Percentiles rank a stretch among this genome's conserved stretches.
Conservation (phyloP, 2,888 invertebrate species). For the Chromoteleia sp. region DNA sequence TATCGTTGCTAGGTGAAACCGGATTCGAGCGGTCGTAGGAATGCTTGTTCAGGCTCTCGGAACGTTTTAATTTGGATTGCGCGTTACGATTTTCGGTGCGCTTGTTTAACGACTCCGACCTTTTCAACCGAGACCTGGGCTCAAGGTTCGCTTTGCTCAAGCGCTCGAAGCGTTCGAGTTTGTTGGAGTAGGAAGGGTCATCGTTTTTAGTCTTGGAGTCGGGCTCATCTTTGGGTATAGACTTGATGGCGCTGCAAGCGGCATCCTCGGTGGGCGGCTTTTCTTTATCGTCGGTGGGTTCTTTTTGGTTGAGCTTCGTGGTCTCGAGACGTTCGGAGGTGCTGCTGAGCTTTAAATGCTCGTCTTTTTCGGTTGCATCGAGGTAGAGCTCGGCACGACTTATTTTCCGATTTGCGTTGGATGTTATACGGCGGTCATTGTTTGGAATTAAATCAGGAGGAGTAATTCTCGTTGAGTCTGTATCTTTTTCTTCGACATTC, state of each 20-base stretch:
- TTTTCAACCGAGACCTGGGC: constrained; percentile 85
- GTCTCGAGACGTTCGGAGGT: constrained; percentile 43
- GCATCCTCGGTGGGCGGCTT: constrained; percentile 33
- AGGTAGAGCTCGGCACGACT: constrained; percentile 69
- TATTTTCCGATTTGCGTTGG: constrained; percentile 58
- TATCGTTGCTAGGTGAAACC: constrained; percentile 78
- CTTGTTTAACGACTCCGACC: constrained; percentile 88
- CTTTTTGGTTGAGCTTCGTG: constrained; percentile 58
- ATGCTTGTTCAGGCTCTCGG: constrained; percentile 87
- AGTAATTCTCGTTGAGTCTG: constrained; percentile 74
- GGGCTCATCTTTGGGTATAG: background rate
- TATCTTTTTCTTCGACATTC: constrained; percentile 84
- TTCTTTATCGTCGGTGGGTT: constrained; percentile 64
- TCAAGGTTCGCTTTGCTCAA: constrained; percentile 79
- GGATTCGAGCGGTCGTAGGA: constrained; percentile 78
- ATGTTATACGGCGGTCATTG: constrained; percentile 82
- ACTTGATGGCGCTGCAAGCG: constrained; percentile 10
- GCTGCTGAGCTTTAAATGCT: constrained; percentile 65
- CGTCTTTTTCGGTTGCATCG: constrained; percentile 84
- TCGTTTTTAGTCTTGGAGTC: constrained; percentile 64
- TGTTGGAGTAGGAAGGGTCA: constrained; percentile 78
- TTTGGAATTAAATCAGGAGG: constrained; percentile 80
- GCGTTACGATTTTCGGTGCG: constrained; percentile 85
- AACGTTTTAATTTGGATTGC: constrained; percentile 86
- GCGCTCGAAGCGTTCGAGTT: constrained; percentile 82